Evolutionary conservation across 2,888 invertebrate genomes (phyloP), one percentile per base, ranked within the genome.

Genomic region (Agrochola litura): DNA sequence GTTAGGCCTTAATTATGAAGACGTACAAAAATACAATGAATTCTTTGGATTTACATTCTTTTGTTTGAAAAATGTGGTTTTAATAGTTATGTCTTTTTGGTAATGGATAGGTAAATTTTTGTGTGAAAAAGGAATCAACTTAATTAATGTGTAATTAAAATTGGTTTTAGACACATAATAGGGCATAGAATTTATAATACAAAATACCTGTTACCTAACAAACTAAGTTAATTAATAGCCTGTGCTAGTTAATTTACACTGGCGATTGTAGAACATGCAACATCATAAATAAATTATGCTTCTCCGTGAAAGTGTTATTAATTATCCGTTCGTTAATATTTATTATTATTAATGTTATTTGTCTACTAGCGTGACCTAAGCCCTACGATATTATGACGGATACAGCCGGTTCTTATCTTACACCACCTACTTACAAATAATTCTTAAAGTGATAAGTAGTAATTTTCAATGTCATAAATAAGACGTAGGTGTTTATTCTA

Each of bases 271-370:
- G 30, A 78, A 75, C 64, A 68, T 81, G 37, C 63, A 82, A 75
- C 74, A 65, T 56, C 46, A 46, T 71, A 56, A 84, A 82, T 84
- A 75, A 82, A 73, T 73, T 58, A 41, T 46, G 37, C 37, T 76
- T 79, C 82, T 76, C 75, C 64, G 70, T 68, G 85, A 84, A 84
- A 82, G 61, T 79, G 56, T 75, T 75, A 84, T 81, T 84, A 79
- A 79, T 76, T 81, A 67, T 63, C 25, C 25, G 52, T 60, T 74
- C 46, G 68, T 64, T 85, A 56, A 66, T 79, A 82, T 76, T 82
- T 73, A 85, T 73, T 82, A 73, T 78, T 74, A 76, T 75, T 73
- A 30, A 83, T 54, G 60, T 64, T 64, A 75, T 83, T 71, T 78
- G 71, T 54, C 25, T 72, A 52, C 67, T 61, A 54, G 37, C 66